Conservation (phyloP, 1,140 invertebrate genomes). For the Coenobita brevimanus region DNA sequence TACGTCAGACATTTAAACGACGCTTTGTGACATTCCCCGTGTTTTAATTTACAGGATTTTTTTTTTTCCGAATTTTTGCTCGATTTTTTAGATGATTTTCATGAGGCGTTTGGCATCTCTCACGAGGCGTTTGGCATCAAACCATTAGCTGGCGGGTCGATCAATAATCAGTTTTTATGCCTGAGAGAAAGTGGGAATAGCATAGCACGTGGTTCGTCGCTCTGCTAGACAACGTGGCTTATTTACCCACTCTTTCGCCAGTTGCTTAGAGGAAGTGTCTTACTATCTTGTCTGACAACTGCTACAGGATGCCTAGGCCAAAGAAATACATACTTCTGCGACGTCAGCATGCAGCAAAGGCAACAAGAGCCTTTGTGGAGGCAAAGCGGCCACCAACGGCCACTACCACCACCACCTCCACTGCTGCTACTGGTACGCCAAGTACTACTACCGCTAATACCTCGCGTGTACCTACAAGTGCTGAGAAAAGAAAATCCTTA, state of each 20-base stretch:
- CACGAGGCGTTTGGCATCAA: too few relatives aligned
- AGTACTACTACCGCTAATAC: background rate
- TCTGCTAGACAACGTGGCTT: too few relatives aligned
- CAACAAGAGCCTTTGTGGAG: background rate
- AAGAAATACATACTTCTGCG: background rate
- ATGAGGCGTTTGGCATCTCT: too few relatives aligned
- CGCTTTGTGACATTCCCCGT: background rate
- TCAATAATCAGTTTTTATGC: too few relatives aligned
- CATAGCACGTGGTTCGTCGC: too few relatives aligned
- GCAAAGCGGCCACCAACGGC: background rate
- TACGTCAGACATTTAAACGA: background rate
- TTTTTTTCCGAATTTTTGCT: too few relatives aligned
- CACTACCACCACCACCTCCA: background rate
- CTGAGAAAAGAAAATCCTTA: background rate
- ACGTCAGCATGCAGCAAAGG: background rate
- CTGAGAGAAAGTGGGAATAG: too few relatives aligned
- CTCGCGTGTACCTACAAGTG: background rate
- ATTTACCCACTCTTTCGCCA: background rate
- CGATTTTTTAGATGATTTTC: too few relatives aligned
- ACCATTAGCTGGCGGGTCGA: too few relatives aligned
- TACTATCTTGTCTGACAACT: background rate
- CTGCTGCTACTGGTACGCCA: background rate
- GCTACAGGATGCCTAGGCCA: slow-evolving; percentile 12
- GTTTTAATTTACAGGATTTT: background rate
- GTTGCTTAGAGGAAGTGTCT: background rate